phyloP scores from a whole-genome alignment of 2,888 invertebrate genomes.

The Peribatodes rhomboidaria region DNA sequence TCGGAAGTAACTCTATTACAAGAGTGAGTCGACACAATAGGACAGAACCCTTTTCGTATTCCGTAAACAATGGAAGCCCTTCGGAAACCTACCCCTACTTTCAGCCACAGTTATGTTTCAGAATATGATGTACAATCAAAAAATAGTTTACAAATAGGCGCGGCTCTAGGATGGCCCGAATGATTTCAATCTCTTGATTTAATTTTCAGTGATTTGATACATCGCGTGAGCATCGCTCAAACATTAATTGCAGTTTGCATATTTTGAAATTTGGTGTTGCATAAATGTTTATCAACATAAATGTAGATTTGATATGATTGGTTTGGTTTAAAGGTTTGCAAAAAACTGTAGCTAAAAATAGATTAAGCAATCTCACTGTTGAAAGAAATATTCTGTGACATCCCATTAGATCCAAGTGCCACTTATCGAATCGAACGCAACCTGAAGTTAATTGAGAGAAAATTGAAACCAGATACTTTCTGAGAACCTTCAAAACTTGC shows the following conservation, averaged over 20 bases:
- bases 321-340: too few relatives aligned
- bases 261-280: too few relatives aligned
- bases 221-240: too few relatives aligned
- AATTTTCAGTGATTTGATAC: too few relatives aligned
- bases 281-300: too few relatives aligned
- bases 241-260: too few relatives aligned
- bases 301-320: too few relatives aligned
- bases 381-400: constrained; percentile 46
- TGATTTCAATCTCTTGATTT: too few relatives aligned
- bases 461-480: constrained; percentile 73
- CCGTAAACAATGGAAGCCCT: constrained; percentile 56
- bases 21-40: constrained; percentile 51
- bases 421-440: constrained; percentile 73
- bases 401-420: constrained; percentile 73
- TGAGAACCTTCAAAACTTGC: constrained; percentile 57
- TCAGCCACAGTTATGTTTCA: constrained; percentile 21
- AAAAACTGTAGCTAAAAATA: background rate
- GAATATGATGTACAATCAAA: too few relatives aligned
- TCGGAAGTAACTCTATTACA: constrained; percentile 50
- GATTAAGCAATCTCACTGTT: background rate
- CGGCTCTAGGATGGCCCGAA: too few relatives aligned
- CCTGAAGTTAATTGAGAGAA: constrained; percentile 77
- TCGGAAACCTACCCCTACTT: constrained; percentile 28
- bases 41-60: constrained; percentile 60
- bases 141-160: background rate